Base-by-base conservation (phyloP, 2,888 invertebrate species). In the Hirtodrosophila duncani region DNA sequence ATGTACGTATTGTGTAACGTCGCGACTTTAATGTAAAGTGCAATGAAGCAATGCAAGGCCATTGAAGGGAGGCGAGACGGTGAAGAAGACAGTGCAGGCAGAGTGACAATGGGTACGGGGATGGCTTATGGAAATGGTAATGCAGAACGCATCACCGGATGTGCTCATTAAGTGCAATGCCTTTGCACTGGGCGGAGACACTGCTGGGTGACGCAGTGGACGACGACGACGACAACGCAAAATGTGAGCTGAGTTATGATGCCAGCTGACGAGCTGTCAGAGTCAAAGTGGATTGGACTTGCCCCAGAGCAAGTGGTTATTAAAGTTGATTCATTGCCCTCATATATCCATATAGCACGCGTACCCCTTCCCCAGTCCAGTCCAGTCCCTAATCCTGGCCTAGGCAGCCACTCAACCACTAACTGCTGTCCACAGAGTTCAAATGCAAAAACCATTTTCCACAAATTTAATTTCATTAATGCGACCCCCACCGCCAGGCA, bases 201-300 rank as follows among this genome's bases (percentile, higher is more conserved):
- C 46, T 57, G 31, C 39, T 33, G 31, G 9, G 44, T 36, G 23
- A n/a, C 20, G 59, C 46, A 46, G 34, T 8, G 26, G 29, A 26
- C 55, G n/a, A n/a, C n/a, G n/a, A n/a, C 53, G 44, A 37, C 33
- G 14, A 20, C 7, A 21, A 21, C 26, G n/a, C 8, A 5, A 23
- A 13, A 14, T 43, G 31, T 23, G 33, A 43, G 53, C 53, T 79
- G 79, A 79, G 67, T 81, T 75, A 81, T 81, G 81, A 65, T 69
- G 69, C 79, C 75, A 80, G 64, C 75, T 79, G 81, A 81, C 70
- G 71, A 78, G 71, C 70, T 75, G 75, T 81, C 75, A 78, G 55
- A 64, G 45, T 33, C 30, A 37, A 17, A 33, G 24, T 11, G 21
- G 11, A 3, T 3, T n/a, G 23, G 16, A 7, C 16, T 31, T 17